Evolutionary conservation across 2,888 invertebrate genomes (phyloP), one percentile per base, ranked within the genome.

Genomic region (Coleophora flavipennella): DNA sequence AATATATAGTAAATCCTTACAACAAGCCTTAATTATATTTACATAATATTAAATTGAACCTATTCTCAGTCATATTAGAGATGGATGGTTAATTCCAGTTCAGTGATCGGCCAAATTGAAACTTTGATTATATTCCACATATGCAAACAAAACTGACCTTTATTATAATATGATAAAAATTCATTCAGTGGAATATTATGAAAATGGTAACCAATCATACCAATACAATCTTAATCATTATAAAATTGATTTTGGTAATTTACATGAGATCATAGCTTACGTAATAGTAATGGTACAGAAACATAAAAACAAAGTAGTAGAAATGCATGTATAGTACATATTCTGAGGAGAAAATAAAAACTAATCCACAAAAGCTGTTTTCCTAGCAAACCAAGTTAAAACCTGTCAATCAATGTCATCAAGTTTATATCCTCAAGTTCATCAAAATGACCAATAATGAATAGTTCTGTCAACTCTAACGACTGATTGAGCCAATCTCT

Each of bases 51-150:
- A 59, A 68, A 74, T 78, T 79, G 74, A 79, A 81, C 75, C 79
- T 70, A 69, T 76, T 79, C 75, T 80, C 80, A 81, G 80, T 79
- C 78, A 76, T 73, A 77, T 76, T 64, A 68, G 67, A 71, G 67
- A 67, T 63, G 65, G 56, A 55, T 62, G 55, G 54, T 62, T 53
- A 55, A 51, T 49, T 52, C 44, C 42, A 45, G 43, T 46, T 20
- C 43, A 43, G 39, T 45, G 38, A 43, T 38, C 26, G 33, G 38
- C 26, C n/a, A 33, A 41, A 25, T 25, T 28, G 40, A 13, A 32
- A 38, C 34, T 31, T 25, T 3, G 20, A 26, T 29, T 35, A 41
- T 32, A 35, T 14, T 14, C 36, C 35, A 31, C 42, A 29, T 43
- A 43, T 38, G n/a, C n/a, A n/a, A n/a, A n/a, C 41, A 32, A 49